Conservation (phyloP, 1,140 invertebrate genomes). For the Zeugodacus cucurbitae region DNA sequence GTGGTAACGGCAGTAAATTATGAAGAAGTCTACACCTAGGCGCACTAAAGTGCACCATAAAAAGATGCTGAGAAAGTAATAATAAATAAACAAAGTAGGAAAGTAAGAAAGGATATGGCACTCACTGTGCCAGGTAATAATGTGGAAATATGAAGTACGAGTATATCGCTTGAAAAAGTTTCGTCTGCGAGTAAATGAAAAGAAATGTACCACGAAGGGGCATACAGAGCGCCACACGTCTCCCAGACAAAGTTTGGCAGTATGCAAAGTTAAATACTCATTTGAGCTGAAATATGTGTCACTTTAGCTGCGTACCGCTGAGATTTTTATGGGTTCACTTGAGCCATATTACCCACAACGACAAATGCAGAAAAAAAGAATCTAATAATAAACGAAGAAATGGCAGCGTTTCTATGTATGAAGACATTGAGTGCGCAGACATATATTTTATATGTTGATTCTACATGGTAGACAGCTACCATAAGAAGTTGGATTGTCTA, state of each 20-base stretch:
- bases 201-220: no score
- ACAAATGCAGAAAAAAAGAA: no score
- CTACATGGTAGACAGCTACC: no score
- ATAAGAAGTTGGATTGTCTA: no score
- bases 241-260: background rate
- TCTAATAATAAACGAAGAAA: no score
- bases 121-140: background rate
- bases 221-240: background rate
- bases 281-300: conserved; percentile 17
- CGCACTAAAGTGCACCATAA: background rate
- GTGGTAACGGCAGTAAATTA: background rate
- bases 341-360: background rate
- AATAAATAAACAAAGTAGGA: background rate
- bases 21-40: conserved; percentile 8
- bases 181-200: background rate
- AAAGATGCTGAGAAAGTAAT: background rate
- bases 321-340: conserved; percentile 20
- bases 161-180: conserved; percentile 2
- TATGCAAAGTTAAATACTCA: conserved; percentile 16
- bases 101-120: background rate
- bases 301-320: conserved; percentile 26
- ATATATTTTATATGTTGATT: no score
- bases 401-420: no score
- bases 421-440: no score
- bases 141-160: conserved; percentile 14